Conservation (phyloP, 2,888 invertebrate species). For the Drosophila paracracens region DNA sequence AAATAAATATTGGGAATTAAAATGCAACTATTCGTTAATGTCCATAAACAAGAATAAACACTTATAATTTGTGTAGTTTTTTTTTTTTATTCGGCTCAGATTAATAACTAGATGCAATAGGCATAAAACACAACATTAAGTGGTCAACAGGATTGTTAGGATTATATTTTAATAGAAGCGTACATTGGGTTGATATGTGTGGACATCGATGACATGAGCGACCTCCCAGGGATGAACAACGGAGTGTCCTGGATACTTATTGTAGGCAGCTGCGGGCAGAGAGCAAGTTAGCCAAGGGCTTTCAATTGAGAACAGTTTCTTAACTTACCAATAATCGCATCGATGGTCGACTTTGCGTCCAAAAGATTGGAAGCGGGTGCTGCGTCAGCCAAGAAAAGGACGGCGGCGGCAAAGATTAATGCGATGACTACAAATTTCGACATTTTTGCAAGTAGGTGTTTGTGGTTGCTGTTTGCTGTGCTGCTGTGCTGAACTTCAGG, state of each 20-base stretch:
- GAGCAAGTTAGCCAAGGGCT: background rate
- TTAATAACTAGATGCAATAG: constrained; percentile 30
- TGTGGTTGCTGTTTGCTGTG: constrained; percentile 12
- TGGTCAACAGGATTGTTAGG: constrained; percentile 15
- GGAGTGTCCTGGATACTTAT: constrained; percentile 62
- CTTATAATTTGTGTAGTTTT: background rate
- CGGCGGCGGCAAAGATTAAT: constrained; percentile 48
- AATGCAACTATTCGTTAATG: background rate
- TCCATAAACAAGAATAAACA: background rate
- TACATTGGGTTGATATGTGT: constrained; percentile 39
- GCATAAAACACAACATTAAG: constrained; percentile 36
- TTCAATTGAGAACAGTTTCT: background rate
- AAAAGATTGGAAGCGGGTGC: constrained; percentile 61
- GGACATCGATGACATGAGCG: constrained; percentile 63
- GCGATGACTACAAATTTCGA: constrained; percentile 55
- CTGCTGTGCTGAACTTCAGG: constrained; percentile 34
- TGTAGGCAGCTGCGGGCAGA: constrained; percentile 59
- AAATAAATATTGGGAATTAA: background rate
- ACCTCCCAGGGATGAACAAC: constrained; percentile 64
- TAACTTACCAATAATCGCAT: constrained; percentile 69
- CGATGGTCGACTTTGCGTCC: constrained; percentile 67
- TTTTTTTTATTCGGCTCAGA: constrained; percentile 15
- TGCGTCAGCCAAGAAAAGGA: constrained; percentile 54
- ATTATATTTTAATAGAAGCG: background rate
- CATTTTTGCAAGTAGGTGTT: constrained; percentile 41